phyloP scores from a whole-genome alignment of 1,140 invertebrate species.

The Drosophila fuyamai region DNA sequence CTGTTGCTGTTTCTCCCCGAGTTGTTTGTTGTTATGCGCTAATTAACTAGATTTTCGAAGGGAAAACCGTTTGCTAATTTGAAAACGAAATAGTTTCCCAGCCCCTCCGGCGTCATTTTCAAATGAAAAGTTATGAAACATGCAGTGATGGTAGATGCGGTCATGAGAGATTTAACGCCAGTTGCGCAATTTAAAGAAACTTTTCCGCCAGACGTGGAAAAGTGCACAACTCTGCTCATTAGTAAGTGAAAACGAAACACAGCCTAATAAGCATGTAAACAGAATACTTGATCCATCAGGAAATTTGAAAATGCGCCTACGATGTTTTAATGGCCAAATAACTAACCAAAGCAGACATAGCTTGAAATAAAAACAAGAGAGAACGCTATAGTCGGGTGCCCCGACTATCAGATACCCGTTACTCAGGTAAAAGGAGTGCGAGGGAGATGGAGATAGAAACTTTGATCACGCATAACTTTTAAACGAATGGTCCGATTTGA shows the following conservation, averaged over 20 bases:
- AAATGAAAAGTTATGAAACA: constrained; percentile 56
- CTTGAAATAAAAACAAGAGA: too few relatives aligned
- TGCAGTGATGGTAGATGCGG: constrained; percentile 21
- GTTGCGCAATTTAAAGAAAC: constrained; percentile 15
- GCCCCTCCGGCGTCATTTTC: constrained; percentile 33
- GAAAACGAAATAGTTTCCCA: constrained; percentile 57
- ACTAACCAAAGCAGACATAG: too few relatives aligned
- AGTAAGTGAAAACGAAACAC: background rate
- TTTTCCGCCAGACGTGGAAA: constrained; percentile 11
- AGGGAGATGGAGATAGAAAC: too few relatives aligned
- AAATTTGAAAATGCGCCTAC: background rate
- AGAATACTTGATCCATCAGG: background rate
- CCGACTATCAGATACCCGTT: too few relatives aligned
- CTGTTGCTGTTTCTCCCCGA: constrained; percentile 30
- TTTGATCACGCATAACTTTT: too few relatives aligned
- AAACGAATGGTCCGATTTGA: too few relatives aligned
- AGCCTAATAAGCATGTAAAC: background rate
- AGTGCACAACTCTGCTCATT: constrained; percentile 4
- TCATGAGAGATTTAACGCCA: constrained; percentile 26
- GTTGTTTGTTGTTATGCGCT: constrained; percentile 55
- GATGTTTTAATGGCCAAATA: too few relatives aligned
- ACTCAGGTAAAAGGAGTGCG: too few relatives aligned
- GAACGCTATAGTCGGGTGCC: too few relatives aligned
- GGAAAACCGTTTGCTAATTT: constrained; percentile 64
- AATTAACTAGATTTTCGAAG: constrained; percentile 70